Evolutionary conservation across 2,888 invertebrate genomes (phyloP).

Genomic region (Erebia palarica): DNA sequence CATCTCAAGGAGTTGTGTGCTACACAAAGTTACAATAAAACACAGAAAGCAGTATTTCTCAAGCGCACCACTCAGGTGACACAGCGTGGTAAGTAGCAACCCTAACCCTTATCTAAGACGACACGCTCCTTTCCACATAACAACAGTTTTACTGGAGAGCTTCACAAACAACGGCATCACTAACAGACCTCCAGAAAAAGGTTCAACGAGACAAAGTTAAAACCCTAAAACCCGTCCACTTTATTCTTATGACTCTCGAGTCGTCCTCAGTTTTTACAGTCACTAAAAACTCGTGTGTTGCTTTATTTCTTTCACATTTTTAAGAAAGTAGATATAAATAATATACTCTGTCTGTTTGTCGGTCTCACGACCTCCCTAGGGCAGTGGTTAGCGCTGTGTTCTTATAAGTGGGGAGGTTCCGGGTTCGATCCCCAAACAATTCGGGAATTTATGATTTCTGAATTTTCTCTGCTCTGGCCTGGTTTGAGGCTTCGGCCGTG

Average conservation of each 20-base stretch:
- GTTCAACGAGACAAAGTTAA: slow-evolving; percentile 3
- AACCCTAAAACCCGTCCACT: slow-evolving; percentile 4
- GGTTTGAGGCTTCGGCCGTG: too few species aligned
- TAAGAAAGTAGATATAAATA: slow-evolving; percentile 1
- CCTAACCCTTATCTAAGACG: slow-evolving; percentile 21
- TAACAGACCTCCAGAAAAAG: slow-evolving; percentile 29
- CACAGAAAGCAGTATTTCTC: neutral
- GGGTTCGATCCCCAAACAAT: too few species aligned
- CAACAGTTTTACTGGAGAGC: slow-evolving; percentile 36
- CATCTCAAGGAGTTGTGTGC: slow-evolving; percentile 2
- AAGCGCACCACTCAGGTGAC: slow-evolving; percentile 12
- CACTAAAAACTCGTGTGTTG: neutral
- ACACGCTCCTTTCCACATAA: slow-evolving; percentile 31
- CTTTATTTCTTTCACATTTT: neutral
- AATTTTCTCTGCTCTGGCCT: too few species aligned
- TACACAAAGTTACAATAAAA: slow-evolving; percentile 9
- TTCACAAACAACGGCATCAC: slow-evolving; percentile 38
- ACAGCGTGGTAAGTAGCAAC: slow-evolving; percentile 10
- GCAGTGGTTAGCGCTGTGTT: too few species aligned
- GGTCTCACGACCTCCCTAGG: too few species aligned
- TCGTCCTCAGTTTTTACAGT: neutral
- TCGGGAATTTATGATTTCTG: too few species aligned
- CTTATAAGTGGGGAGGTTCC: too few species aligned
- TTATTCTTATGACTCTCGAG: slow-evolving; percentile 7
- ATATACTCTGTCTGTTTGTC: too few species aligned